Conservation (phyloP, 2,113 vertebrate species). For the Boulengeromyrus knoepffleri region DNA sequence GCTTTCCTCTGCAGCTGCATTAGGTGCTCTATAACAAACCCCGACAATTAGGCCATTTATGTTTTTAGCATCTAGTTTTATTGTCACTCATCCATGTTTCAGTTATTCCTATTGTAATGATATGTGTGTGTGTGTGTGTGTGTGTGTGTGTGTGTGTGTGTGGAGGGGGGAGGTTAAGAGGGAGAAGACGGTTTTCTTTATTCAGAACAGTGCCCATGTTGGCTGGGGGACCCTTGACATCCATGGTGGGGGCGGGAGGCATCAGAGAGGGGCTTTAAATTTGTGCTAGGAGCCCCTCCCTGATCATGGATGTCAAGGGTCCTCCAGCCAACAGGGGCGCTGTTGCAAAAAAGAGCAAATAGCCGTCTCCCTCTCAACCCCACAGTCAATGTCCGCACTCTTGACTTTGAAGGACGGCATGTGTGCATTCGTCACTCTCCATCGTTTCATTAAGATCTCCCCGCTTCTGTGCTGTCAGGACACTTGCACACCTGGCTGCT, state of each 20-base stretch:
- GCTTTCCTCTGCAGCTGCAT: no score
- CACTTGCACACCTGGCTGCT: background rate
- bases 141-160: background rate
- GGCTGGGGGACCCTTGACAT: background rate
- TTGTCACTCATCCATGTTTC: no score
- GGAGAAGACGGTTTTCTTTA: background rate
- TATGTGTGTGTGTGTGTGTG: no score
- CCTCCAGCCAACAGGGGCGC: background rate
- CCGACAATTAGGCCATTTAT: no score
- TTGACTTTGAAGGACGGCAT: background rate
- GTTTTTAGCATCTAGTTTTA: no score
- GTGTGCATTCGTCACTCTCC: background rate
- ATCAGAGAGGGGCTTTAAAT: background rate
- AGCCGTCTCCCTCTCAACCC: background rate
- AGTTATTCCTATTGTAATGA: no score
- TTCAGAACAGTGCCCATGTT: background rate
- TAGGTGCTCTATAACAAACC: no score
- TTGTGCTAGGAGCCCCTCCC: background rate
- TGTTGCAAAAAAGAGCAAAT: background rate
- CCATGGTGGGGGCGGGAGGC: background rate
- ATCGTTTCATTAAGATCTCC: background rate
- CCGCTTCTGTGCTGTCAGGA: background rate
- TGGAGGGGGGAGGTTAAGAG: background rate
- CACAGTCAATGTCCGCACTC: background rate
- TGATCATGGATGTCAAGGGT: background rate